These are phyloP conservation scores for Thaumatotibia leucotreta DNA, from an alignment of 1,140 invertebrate genomes.

Conservation along the genomic window DNA sequence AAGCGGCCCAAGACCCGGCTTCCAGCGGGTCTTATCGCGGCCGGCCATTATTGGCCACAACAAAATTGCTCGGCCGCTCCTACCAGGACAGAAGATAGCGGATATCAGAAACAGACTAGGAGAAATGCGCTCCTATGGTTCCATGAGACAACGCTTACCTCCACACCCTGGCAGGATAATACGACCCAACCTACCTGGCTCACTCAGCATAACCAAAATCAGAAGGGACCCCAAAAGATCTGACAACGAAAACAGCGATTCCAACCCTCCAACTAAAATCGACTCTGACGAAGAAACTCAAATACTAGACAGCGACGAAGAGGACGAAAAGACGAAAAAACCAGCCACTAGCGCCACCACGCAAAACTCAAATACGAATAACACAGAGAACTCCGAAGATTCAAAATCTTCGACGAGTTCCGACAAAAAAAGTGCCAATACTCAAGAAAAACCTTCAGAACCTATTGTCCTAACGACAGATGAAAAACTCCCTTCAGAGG, in stretches of 20 bases:
- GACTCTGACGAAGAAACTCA: constrained; percentile 57
- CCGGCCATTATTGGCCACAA: constrained; percentile 52
- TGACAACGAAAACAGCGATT: constrained; percentile 32
- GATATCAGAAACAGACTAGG: constrained; percentile 59
- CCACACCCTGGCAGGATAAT: constrained; percentile 37
- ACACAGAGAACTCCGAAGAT: constrained; percentile 21
- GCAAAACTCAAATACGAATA: neutral
- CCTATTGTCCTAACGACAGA: constrained; percentile 62
- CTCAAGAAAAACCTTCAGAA: constrained; percentile 22
- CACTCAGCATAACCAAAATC: constrained; percentile 67
- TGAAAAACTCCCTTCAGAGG: constrained; percentile 66
- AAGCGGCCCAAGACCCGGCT: constrained; percentile 56
- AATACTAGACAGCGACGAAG: constrained; percentile 64
- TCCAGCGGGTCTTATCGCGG: constrained; percentile 53
- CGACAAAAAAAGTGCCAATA: constrained; percentile 27
- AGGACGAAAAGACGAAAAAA: constrained; percentile 27
- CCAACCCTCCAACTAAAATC: constrained; percentile 22
- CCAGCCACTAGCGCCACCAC: neutral
- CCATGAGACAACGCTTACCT: constrained; percentile 41
- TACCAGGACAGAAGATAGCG: constrained; percentile 61
- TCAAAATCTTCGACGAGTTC: constrained; percentile 30
- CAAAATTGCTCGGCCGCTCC: constrained; percentile 48
- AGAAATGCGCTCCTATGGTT: constrained; percentile 46
- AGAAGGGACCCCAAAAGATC: constrained; percentile 48
- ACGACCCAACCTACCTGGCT: constrained; percentile 52